A percentile compares a stretch with the other conserved stretches of the same genome.
phyloP scores from a whole-genome alignment of 2,888 invertebrate species.

The Ennomos quercinarius region DNA sequence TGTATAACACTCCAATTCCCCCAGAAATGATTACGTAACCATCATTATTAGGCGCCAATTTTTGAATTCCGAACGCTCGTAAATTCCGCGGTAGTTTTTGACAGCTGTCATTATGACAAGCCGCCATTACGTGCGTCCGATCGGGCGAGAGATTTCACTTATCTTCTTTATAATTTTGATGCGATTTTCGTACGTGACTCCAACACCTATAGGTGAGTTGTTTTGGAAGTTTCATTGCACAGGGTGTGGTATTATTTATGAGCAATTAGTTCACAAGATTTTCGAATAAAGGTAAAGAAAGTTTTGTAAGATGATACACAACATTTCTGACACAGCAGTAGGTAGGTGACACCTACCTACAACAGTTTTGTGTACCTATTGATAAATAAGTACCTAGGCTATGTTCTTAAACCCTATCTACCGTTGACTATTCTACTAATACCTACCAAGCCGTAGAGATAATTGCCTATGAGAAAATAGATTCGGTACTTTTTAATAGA shows the following conservation, averaged over 20 bases:
- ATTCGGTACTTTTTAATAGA: too few relatives aligned
- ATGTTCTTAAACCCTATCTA: too few relatives aligned
- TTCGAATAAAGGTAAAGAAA: too few relatives aligned
- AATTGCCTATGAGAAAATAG: too few relatives aligned
- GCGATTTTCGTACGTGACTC: constrained; percentile 76
- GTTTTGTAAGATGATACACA: too few relatives aligned
- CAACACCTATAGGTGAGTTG: constrained; percentile 68
- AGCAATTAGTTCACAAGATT: too few relatives aligned
- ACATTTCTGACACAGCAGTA: too few relatives aligned
- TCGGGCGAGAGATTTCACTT: constrained; percentile 68
- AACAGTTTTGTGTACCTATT: too few relatives aligned
- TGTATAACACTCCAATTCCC: constrained; percentile 20
- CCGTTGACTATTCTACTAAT: too few relatives aligned
- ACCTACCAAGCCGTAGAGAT: too few relatives aligned
- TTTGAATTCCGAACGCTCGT: constrained; percentile 48
- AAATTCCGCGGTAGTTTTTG: constrained; percentile 52
- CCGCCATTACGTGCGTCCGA: constrained; percentile 56
- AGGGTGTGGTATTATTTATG: constrained; percentile 39
- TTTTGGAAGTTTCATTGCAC: constrained; percentile 46
- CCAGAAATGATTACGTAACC: constrained; percentile 29
- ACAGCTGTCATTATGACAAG: constrained; percentile 62
- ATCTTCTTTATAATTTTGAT: constrained; percentile 80
- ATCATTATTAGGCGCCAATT: constrained; percentile 45
- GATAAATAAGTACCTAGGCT: too few relatives aligned
- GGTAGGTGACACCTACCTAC: too few relatives aligned